Base-by-base conservation (phyloP, 2,888 invertebrate species). In the Megamerina dolium region DNA sequence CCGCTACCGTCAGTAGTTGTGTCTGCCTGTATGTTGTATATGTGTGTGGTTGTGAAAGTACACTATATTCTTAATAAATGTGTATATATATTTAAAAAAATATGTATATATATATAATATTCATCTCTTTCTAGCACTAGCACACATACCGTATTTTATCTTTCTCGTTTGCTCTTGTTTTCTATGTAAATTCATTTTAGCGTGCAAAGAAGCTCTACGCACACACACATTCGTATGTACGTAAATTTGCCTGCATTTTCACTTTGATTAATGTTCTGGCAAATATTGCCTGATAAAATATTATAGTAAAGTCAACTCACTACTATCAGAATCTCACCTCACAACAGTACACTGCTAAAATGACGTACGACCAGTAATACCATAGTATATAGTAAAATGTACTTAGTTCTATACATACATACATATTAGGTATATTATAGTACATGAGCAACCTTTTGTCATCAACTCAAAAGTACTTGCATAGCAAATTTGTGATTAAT, bases 261-360 rank as follows among this genome's bases (percentile, higher is more conserved):
- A 45, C 52, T 54, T 54, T 54, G 54, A 54, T 54, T 52, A 54
- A 54, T 54, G 52, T 46, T 45, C 52, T 50, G 51, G 50, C 52
- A 52, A 54, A 54, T 54, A 54, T 50, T 50, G 52, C 42, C 49
- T 45, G 50, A 52, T 52, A 49, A 50, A 52, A 37, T 37, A 37
- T 37, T 37, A 37, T 17, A 20, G 12, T 26, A 14, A 37, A 37
- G 27, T 12, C 23, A 37, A 26, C 37, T 35, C 9, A 35, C 34
- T 13, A 34, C n/a, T n/a, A n/a, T n/a, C n/a, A n/a, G n/a, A n/a
- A n/a, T n/a, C n/a, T n/a, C n/a, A n/a, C n/a, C n/a, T n/a, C n/a
- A n/a, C n/a, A n/a, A n/a, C n/a, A n/a, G n/a, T n/a, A n/a, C n/a
- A n/a, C n/a, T n/a, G n/a, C n/a, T n/a, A n/a, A n/a, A 34, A 18